These are phyloP conservation scores for Chauna torquata DNA, from an alignment of 2,113 vertebrate genomes.

Conservation along the genomic window DNA sequence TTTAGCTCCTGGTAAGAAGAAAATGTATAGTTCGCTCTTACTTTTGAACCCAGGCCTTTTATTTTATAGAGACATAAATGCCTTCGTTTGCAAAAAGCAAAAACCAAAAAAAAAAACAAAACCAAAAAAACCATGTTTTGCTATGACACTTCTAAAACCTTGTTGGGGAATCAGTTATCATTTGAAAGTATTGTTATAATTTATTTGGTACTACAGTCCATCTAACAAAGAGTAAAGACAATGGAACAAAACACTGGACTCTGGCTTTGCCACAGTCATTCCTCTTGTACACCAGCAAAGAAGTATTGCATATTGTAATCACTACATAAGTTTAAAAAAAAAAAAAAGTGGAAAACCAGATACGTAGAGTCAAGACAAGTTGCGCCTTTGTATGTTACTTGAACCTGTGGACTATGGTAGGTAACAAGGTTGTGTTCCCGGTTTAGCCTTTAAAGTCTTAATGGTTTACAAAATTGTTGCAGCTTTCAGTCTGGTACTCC, in stretches of 20 bases:
- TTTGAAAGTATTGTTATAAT: fast-evolving
- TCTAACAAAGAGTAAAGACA: background rate
- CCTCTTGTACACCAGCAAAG: background rate
- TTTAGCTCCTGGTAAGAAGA: background rate
- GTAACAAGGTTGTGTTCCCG: background rate
- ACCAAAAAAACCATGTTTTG: background rate
- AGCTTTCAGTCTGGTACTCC: background rate
- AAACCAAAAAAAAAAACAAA: no score
- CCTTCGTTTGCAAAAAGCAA: background rate
- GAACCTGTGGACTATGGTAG: fast-evolving
- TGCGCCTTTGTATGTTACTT: background rate
- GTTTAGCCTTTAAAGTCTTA: background rate
- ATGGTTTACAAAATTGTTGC: background rate
- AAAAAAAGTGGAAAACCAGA: background rate
- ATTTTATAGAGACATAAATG: background rate
- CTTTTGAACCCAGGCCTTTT: background rate
- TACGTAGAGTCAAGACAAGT: background rate
- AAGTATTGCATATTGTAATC: background rate
- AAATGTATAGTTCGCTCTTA: background rate
- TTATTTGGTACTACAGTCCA: background rate
- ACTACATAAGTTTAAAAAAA: background rate
- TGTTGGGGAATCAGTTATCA: background rate
- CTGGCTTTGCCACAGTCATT: background rate
- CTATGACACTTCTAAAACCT: background rate
- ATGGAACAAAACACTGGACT: background rate